These are phyloP conservation scores for Globicephala melas DNA, from an alignment of 2,113 vertebrate genomes.

Conservation along the genomic window DNA sequence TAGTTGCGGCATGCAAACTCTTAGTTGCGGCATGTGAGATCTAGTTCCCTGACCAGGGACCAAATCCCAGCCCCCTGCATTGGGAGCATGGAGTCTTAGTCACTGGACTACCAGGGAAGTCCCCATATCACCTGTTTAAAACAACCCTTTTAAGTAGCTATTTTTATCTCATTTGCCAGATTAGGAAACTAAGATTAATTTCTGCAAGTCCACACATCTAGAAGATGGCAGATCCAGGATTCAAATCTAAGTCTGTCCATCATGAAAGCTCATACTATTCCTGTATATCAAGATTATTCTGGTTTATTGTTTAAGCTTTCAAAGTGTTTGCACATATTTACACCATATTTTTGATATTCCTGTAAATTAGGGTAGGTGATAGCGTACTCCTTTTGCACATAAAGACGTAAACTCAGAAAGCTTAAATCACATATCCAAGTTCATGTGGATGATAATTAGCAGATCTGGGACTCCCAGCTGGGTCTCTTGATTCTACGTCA, in stretches of 20 bases:
- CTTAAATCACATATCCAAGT: neutral
- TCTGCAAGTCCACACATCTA: neutral
- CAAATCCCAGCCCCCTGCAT: too few relatives aligned
- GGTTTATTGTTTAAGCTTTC: neutral
- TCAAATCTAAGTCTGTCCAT: neutral
- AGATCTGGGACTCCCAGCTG: neutral
- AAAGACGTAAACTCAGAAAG: neutral
- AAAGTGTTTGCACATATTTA: neutral
- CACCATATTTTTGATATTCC: neutral
- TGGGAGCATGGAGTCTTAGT: too few relatives aligned
- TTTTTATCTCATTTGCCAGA: slow-evolving; percentile 5
- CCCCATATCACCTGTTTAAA: neutral
- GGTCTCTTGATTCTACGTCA: neutral
- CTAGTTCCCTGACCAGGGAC: too few relatives aligned
- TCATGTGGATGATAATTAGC: neutral
- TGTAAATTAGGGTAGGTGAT: neutral
- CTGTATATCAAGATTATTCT: neutral
- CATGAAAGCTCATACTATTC: neutral
- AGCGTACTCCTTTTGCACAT: slow-evolving; percentile 8
- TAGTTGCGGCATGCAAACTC: too few relatives aligned
- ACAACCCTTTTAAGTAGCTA: neutral
- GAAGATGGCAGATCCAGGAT: neutral
- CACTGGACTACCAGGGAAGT: too few relatives aligned
- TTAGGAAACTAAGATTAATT: slow-evolving; percentile 6
- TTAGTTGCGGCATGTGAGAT: too few relatives aligned